Conservation (phyloP, 1,140 invertebrate species). For the Drosophila sturtevanti region DNA sequence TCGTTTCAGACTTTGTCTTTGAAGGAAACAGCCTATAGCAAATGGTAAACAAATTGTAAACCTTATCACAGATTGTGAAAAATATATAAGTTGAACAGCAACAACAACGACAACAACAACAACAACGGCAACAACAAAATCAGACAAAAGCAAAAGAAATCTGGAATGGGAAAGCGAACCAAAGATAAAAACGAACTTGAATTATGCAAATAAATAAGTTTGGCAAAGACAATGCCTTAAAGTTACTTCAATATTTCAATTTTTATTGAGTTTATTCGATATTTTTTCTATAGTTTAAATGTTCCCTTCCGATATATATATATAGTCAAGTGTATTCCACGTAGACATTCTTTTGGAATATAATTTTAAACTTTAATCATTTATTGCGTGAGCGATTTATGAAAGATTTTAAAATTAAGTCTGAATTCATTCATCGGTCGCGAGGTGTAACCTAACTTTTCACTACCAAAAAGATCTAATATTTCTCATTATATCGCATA, state of each 20-base stretch:
- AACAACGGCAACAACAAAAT: not conserved
- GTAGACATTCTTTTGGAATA: too few relatives aligned
- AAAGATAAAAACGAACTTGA: not conserved
- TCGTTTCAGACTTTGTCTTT: conserved; percentile 1
- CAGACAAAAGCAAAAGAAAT: not conserved
- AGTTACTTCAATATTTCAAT: not conserved
- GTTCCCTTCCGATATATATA: too few relatives aligned
- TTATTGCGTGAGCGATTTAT: too few relatives aligned
- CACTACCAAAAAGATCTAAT: too few relatives aligned
- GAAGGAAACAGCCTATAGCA: conserved; percentile 17
- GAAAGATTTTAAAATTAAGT: too few relatives aligned
- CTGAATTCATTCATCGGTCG: too few relatives aligned
- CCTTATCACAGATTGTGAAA: conserved; percentile 37
- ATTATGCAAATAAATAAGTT: not conserved
- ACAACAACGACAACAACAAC: not conserved
- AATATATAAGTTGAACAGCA: conserved; percentile 5
- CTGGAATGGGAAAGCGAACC: not conserved
- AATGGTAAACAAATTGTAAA: conserved; percentile 57
- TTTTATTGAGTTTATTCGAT: not conserved
- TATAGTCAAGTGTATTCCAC: too few relatives aligned
- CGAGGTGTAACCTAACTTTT: too few relatives aligned
- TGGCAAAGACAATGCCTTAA: not conserved
- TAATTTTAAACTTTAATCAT: too few relatives aligned
- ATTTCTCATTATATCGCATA: too few relatives aligned
- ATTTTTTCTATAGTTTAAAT: too few relatives aligned